Percentiles rank a stretch among this genome's conserved stretches.
Conservation (phyloP, 1,140 invertebrate species). For the Drosophila takahashii region DNA sequence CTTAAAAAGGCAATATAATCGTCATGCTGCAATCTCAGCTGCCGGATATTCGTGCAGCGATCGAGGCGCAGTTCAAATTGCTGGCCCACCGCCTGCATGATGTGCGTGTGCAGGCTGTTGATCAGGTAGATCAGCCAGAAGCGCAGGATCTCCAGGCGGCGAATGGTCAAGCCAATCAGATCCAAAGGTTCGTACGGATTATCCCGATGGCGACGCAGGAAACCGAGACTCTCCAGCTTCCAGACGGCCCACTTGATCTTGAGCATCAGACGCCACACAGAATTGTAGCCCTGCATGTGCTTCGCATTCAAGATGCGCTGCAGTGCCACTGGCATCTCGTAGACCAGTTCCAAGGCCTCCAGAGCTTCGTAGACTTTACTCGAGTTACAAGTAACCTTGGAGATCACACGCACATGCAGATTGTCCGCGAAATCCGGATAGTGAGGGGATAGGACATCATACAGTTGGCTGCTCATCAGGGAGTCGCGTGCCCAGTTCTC, state of each 20-base stretch:
- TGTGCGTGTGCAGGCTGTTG: constrained; percentile 68
- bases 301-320: constrained; percentile 49
- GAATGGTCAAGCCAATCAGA: constrained; percentile 65
- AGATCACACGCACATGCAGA: constrained; percentile 50
- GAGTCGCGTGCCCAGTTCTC: constrained; percentile 58
- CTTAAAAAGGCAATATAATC: constrained; percentile 50
- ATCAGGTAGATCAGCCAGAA: constrained; percentile 78
- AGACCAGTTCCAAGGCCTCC: constrained; percentile 61
- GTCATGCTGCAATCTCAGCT: constrained; percentile 61
- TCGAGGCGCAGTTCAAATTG: constrained; percentile 58
- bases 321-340: constrained; percentile 49
- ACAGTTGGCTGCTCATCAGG: constrained; percentile 54
- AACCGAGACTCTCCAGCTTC: constrained; percentile 72
- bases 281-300: constrained; percentile 65
- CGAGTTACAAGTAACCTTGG: constrained; percentile 33
- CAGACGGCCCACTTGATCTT: constrained; percentile 80
- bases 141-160: constrained; percentile 78
- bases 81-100: constrained; percentile 57
- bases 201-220: constrained; percentile 31
- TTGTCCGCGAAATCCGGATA: constrained; percentile 36
- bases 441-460: constrained; percentile 46
- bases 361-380: constrained; percentile 64
- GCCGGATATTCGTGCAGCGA: constrained; percentile 45
- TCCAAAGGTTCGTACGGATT: constrained; percentile 57
- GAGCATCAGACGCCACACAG: constrained; percentile 72